Conservation (phyloP, 2,113 vertebrate genomes). For the Opisthocomus hoazin region DNA sequence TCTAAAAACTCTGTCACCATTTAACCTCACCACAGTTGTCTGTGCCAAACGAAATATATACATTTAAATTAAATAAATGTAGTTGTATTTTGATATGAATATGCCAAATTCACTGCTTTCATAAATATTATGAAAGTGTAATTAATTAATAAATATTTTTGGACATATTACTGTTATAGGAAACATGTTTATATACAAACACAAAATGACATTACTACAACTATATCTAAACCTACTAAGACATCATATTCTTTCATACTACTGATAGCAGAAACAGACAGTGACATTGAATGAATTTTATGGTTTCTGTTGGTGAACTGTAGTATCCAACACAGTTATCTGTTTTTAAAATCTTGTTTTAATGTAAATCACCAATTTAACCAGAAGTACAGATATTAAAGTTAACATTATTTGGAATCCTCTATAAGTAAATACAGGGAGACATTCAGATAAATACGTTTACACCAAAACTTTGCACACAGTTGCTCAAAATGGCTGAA, state of each 20-base stretch:
- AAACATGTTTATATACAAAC: neutral
- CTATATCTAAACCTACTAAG: neutral
- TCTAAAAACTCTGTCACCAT: neutral
- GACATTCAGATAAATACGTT: neutral
- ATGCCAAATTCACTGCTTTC: neutral
- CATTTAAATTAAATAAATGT: neutral
- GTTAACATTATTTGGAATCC: neutral
- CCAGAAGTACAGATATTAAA: neutral
- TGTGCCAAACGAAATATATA: fast-evolving
- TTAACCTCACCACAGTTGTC: neutral
- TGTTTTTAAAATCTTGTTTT: neutral
- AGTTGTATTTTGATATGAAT: neutral
- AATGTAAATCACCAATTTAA: neutral
- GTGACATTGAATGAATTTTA: neutral
- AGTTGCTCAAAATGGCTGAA: neutral
- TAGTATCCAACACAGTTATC: neutral
- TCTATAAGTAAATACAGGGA: neutral
- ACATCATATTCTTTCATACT: no score
- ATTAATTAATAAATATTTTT: neutral
- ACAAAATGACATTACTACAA: neutral
- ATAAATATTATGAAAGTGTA: neutral
- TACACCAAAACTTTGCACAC: neutral
- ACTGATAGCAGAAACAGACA: neutral
- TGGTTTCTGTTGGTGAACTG: neutral
- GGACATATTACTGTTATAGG: neutral